These are phyloP conservation scores for Idaea dimidiata DNA, from an alignment of 2,888 invertebrate genomes.

Conservation along the genomic window DNA sequence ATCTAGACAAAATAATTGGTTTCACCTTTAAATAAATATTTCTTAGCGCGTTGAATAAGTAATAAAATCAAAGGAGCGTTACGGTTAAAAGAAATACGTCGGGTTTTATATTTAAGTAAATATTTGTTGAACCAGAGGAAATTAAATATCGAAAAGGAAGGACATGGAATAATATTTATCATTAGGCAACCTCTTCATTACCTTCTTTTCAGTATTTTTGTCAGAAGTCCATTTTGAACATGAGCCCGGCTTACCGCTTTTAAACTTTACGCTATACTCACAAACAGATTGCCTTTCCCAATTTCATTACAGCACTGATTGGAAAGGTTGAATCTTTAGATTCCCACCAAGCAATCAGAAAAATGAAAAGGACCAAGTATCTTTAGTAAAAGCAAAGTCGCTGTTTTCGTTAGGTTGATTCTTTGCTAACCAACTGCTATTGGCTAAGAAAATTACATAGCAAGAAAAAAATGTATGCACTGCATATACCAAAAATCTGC, in stretches of 20 bases:
- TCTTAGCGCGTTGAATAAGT: background rate
- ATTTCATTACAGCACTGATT: slow-evolving; percentile 20
- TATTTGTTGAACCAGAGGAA: background rate
- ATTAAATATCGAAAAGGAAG: background rate
- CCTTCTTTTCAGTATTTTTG: slow-evolving; percentile 10
- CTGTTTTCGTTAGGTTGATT: no score
- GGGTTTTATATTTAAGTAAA: background rate
- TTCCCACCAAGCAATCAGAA: background rate
- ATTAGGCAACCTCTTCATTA: slow-evolving; percentile 3
- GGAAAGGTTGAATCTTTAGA: slow-evolving; percentile 10
- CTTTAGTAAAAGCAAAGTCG: background rate
- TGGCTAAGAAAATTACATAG: no score
- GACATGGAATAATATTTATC: slow-evolving; percentile 5
- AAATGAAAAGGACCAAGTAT: background rate
- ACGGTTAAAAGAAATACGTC: background rate
- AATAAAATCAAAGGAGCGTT: slow-evolving; percentile 1
- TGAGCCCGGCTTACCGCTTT: slow-evolving; percentile 7
- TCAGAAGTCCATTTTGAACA: slow-evolving; percentile 4
- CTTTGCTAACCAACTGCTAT: no score
- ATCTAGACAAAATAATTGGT: slow-evolving; percentile 15
- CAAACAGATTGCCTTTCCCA: slow-evolving; percentile 14
- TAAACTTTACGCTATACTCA: slow-evolving; percentile 15
- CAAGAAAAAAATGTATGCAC: no score
- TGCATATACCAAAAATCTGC: no score
- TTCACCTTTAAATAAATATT: slow-evolving; percentile 3